Conservation (phyloP, 2,888 invertebrate species). For the Mesoligia furuncula region DNA sequence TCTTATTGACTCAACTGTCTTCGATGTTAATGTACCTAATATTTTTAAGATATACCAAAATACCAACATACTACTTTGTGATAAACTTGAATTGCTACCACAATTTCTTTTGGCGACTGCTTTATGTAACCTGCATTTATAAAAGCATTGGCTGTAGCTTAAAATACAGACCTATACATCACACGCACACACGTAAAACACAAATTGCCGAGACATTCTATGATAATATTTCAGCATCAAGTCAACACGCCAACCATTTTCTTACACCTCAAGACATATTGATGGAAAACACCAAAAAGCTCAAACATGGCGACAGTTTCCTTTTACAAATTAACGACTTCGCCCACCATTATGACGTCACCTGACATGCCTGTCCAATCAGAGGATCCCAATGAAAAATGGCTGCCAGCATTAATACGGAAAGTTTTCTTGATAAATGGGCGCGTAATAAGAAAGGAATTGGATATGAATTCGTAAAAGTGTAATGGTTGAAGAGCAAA, state of each 20-base stretch:
- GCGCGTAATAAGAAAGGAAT: slow-evolving; percentile 70
- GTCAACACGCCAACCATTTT: slow-evolving; percentile 41
- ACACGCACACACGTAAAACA: slow-evolving; percentile 48
- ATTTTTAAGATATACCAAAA: not conserved
- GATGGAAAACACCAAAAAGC: slow-evolving; percentile 56
- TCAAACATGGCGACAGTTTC: slow-evolving; percentile 55
- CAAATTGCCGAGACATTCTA: slow-evolving; percentile 44
- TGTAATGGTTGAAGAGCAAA: slow-evolving; percentile 50
- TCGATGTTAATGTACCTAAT: not conserved
- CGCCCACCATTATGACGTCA: slow-evolving; percentile 73
- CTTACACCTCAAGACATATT: slow-evolving; percentile 51
- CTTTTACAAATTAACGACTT: slow-evolving; percentile 72
- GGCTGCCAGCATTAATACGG: slow-evolving; percentile 71
- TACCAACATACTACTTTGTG: not conserved
- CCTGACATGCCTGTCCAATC: slow-evolving; percentile 79
- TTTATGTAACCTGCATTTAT: not conserved
- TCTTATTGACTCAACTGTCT: slow-evolving; percentile 17
- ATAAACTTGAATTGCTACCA: not conserved
- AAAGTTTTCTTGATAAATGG: slow-evolving; percentile 77
- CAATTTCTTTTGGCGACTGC: not conserved
- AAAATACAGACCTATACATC: slow-evolving; percentile 36
- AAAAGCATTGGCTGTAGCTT: slow-evolving; percentile 7
- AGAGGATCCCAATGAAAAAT: slow-evolving; percentile 79
- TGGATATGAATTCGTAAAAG: slow-evolving; percentile 67
- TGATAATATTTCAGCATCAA: slow-evolving; percentile 56